Evolutionary conservation across 2,797 vertebrate genomes (phyloP).

Genomic region (Falco berigora): DNA sequence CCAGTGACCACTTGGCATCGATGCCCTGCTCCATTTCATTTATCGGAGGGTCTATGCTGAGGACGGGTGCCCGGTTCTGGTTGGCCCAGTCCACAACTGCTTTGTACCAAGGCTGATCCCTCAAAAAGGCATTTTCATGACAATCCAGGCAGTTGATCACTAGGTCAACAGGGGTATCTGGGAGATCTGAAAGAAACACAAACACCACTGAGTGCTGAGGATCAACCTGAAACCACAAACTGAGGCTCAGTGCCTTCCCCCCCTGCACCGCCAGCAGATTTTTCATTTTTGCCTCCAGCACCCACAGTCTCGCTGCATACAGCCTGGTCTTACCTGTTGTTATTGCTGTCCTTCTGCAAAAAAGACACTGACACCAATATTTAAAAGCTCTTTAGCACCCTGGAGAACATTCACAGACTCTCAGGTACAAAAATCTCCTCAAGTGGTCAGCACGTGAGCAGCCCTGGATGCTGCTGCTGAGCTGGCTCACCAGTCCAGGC

Average conservation of each 20-base stretch:
- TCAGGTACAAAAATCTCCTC: not conserved
- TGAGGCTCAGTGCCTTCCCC: not conserved
- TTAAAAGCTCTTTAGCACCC: not conserved
- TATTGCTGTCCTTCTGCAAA: not conserved
- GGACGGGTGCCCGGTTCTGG: conserved; percentile 91
- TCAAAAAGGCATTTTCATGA: conserved; percentile 91
- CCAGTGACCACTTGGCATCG: conserved; percentile 95
- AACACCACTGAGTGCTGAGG: not conserved
- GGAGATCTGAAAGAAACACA: conserved; percentile 81
- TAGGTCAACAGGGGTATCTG: conserved; percentile 91
- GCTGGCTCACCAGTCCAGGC: not conserved
- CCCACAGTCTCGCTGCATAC: rapidly evolving
- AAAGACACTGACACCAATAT: rapidly evolving
- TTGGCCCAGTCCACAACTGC: conserved; percentile 95
- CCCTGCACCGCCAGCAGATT: not conserved
- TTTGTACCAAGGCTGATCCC: conserved; percentile 96
- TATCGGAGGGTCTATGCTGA: conserved; percentile 93
- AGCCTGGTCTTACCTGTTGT: not conserved
- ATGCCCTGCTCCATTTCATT: conserved; percentile 86
- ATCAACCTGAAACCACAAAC: rapidly evolving
- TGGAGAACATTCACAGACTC: not conserved
- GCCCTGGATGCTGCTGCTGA: not conserved
- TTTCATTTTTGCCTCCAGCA: not conserved
- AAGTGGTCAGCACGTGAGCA: not conserved
- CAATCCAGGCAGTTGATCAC: conserved; percentile 99